Percentiles rank a stretch among this genome's conserved stretches.
These are phyloP conservation scores for Augiades crinisus DNA, from an alignment of 2,888 invertebrate species.

Conservation along the genomic window DNA sequence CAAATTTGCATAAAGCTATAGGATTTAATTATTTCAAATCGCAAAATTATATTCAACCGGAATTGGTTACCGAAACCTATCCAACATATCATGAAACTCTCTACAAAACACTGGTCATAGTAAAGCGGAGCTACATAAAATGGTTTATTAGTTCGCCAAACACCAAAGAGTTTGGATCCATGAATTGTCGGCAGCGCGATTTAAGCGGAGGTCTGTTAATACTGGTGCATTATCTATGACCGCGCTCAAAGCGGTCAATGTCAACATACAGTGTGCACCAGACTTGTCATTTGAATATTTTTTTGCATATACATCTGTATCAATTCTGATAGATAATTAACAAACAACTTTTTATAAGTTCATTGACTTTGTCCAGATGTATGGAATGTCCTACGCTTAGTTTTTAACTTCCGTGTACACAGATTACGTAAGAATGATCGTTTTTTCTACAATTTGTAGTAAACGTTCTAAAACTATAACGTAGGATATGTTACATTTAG, in stretches of 20 bases:
- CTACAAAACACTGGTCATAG: background rate
- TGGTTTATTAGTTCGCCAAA: background rate
- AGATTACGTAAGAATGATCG: background rate
- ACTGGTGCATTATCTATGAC: conserved; percentile 30
- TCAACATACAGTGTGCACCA: conserved; percentile 44
- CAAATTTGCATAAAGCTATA: conserved; percentile 21
- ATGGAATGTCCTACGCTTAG: conserved; percentile 26
- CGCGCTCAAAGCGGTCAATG: conserved; percentile 43
- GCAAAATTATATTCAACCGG: conserved; percentile 20
- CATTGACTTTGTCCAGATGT: conserved; percentile 35
- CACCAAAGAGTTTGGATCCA: conserved; percentile 1
- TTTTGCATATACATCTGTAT: conserved; percentile 39
- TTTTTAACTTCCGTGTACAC: conserved; percentile 19
- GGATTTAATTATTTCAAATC: conserved; percentile 19
- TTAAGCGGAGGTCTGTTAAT: conserved; percentile 13
- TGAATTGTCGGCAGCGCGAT: background rate
- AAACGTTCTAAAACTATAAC: background rate
- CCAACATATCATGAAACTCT: conserved; percentile 18
- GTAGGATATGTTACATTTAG: background rate
- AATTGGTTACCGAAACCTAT: background rate
- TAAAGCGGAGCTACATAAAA: background rate
- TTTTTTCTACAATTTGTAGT: conserved; percentile 4
- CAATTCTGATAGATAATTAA: conserved; percentile 44
- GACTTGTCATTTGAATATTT: conserved; percentile 49
- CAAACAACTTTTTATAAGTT: conserved; percentile 43